Conservation (phyloP, 1,140 invertebrate genomes). For the Aphaenogaster rudis region DNA sequence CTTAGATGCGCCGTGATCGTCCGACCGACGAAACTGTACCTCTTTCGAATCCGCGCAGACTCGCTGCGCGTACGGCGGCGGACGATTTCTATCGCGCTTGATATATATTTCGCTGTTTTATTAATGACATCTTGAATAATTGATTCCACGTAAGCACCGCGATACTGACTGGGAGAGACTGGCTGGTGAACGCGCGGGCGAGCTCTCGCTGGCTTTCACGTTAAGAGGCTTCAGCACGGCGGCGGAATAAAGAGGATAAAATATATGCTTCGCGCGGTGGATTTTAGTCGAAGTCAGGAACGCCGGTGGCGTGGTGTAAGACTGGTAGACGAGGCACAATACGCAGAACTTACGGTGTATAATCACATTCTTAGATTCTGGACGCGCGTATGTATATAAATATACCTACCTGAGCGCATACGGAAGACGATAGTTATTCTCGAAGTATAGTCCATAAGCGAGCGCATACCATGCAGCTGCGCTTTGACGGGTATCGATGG, state of each 20-base stretch:
- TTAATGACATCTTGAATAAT: slow-evolving; percentile 72
- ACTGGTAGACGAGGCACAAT: slow-evolving; percentile 58
- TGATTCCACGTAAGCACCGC: slow-evolving; percentile 50
- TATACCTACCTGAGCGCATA: background rate
- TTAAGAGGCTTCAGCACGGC: slow-evolving; percentile 42
- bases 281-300: slow-evolving; percentile 38
- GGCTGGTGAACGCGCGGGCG: slow-evolving; percentile 24
- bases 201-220: slow-evolving; percentile 22
- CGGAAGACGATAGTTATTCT: slow-evolving; percentile 62
- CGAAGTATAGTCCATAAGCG: slow-evolving; percentile 53
- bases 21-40: slow-evolving; percentile 51
- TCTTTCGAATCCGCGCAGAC: slow-evolving; percentile 31
- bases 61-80: slow-evolving; percentile 8
- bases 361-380: slow-evolving; percentile 65
- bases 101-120: slow-evolving; percentile 68
- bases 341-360: slow-evolving; percentile 62
- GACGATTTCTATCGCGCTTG: slow-evolving; percentile 63
- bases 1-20: slow-evolving; percentile 5
- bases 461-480: slow-evolving; percentile 40
- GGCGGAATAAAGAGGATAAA: slow-evolving; percentile 57
- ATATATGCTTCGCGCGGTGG: slow-evolving; percentile 32
- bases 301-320: slow-evolving; percentile 29
- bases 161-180: background rate
- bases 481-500: slow-evolving; percentile 69
- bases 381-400: background rate